A percentile compares a stretch with the other conserved stretches of the same genome.
Evolutionary conservation across 2,113 vertebrate species (phyloP).

Genomic region (Martes martes): DNA sequence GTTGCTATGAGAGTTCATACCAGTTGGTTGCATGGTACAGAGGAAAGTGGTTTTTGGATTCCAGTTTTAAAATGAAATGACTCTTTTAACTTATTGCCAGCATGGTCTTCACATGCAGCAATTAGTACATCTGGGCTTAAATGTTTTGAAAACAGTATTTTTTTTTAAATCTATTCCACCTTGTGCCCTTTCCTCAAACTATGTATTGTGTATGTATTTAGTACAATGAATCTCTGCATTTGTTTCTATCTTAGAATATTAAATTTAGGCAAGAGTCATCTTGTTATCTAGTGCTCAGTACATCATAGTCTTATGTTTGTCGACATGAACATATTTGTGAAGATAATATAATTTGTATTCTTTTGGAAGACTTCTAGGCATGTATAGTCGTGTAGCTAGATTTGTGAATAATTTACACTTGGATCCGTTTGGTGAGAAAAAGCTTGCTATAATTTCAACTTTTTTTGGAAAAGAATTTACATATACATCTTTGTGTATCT

Average conservation of each 20-base stretch:
- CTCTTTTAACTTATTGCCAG: background rate
- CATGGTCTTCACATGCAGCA: background rate
- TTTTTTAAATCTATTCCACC: background rate
- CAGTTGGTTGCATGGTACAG: background rate
- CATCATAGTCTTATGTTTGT: background rate
- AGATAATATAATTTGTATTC: background rate
- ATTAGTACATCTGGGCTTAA: background rate
- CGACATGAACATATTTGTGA: background rate
- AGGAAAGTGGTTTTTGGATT: background rate
- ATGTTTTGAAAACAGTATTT: background rate
- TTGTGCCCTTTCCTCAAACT: background rate
- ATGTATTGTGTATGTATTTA: background rate
- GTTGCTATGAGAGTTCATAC: background rate
- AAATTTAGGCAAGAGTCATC: background rate
- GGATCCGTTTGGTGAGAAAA: background rate
- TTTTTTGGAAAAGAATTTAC: background rate
- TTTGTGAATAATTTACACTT: constrained; percentile 29
- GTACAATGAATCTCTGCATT: background rate
- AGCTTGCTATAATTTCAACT: background rate
- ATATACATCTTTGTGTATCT: background rate
- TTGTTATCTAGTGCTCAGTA: background rate
- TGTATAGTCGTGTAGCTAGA: background rate
- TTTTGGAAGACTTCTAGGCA: background rate
- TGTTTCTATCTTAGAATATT: constrained; percentile 29
- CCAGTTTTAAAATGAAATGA: background rate